phyloP scores from a whole-genome alignment of 2,797 vertebrate species.

The Myripristis murdjan region DNA sequence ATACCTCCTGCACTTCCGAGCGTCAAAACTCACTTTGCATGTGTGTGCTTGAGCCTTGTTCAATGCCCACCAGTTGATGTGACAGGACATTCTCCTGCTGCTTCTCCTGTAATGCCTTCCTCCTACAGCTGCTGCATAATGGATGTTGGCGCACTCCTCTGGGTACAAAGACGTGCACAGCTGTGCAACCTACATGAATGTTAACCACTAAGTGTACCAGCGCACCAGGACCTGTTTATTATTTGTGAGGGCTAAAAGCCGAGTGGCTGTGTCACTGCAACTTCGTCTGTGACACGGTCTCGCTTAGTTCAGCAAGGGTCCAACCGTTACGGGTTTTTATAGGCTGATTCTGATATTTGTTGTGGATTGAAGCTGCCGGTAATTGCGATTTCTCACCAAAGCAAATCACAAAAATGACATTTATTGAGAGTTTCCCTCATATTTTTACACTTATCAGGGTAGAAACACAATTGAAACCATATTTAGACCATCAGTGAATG shows the following conservation, averaged over 20 bases:
- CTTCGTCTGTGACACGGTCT: background rate
- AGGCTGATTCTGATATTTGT: too few species aligned
- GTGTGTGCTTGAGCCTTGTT: background rate
- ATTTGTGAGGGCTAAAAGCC: background rate
- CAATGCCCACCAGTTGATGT: too few species aligned
- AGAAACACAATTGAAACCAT: too few species aligned
- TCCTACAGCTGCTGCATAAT: background rate
- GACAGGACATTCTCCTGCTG: too few species aligned
- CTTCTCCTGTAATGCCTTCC: background rate
- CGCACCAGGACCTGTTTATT: background rate
- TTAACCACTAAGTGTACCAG: background rate
- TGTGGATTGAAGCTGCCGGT: too few species aligned
- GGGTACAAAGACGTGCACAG: conserved; percentile 1
- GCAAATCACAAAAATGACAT: too few species aligned
- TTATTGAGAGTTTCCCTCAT: too few species aligned
- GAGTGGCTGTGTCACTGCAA: background rate
- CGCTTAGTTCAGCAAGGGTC: background rate
- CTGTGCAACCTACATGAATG: background rate
- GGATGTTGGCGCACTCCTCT: conserved; percentile 2
- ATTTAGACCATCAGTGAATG: too few species aligned
- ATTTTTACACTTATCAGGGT: too few species aligned
- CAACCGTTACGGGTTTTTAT: too few species aligned
- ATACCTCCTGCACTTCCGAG: too few species aligned
- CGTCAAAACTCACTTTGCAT: background rate
- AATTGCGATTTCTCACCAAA: too few species aligned